Evolutionary conservation across 2,113 vertebrate species (phyloP).

Genomic region (Epinephelus moara): DNA sequence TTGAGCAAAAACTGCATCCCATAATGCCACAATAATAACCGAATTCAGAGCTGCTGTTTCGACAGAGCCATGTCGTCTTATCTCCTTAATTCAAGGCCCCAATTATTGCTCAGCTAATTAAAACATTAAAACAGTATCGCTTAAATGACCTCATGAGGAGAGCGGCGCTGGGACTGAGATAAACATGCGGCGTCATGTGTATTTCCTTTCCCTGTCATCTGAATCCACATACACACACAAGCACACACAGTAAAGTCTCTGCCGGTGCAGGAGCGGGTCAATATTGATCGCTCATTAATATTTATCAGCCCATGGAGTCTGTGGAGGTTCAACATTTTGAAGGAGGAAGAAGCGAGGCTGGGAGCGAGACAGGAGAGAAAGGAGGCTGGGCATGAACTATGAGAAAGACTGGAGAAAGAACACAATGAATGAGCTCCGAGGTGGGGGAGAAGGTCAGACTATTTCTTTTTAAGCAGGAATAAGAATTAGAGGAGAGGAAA

Average conservation of each 20-base stretch:
- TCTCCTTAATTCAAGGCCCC: constrained; percentile 74
- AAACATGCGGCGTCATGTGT: constrained; percentile 36
- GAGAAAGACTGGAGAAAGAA: constrained; percentile 16
- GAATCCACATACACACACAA: constrained; percentile 8
- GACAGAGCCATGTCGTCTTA: constrained; percentile 66
- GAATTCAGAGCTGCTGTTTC: constrained; percentile 58
- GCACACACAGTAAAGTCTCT: constrained; percentile 12
- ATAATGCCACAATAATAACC: constrained; percentile 55
- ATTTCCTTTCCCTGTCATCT: constrained; percentile 38
- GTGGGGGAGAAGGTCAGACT: constrained; percentile 45
- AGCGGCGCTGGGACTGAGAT: constrained; percentile 17
- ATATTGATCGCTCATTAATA: constrained; percentile 61
- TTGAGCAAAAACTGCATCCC: constrained; percentile 56
- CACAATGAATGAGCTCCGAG: constrained; percentile 33
- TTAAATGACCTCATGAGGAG: constrained; percentile 62
- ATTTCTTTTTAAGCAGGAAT: constrained; percentile 19
- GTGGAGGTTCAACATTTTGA: constrained; percentile 27
- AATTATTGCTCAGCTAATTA: constrained; percentile 77
- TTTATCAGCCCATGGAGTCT: constrained; percentile 43
- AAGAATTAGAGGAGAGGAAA: constrained; percentile 52
- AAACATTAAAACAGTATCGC: constrained; percentile 66
- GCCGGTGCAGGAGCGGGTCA: neutral
- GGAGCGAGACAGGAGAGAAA: constrained; percentile 21
- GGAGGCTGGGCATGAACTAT: constrained; percentile 19
- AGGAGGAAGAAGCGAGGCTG: constrained; percentile 29